phyloP scores from a whole-genome alignment of 2,888 invertebrate species.

The Microchrysa polita region DNA sequence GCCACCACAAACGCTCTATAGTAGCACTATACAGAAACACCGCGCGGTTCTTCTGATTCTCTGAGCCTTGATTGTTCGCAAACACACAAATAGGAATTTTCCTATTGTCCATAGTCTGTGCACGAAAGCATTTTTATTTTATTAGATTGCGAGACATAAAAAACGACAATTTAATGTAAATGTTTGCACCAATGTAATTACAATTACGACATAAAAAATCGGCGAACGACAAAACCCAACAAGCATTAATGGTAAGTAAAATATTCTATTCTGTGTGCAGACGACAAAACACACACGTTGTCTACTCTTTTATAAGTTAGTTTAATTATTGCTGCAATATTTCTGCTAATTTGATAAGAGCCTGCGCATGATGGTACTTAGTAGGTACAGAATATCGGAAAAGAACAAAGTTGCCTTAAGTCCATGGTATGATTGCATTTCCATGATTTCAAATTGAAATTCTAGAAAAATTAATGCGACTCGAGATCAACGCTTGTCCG shows the following conservation, averaged over 20 bases:
- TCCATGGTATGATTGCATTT: not conserved
- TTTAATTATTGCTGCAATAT: not conserved
- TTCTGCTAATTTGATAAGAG: slow-evolving; percentile 28
- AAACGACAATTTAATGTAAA: slow-evolving; percentile 33
- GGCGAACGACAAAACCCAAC: slow-evolving; percentile 2
- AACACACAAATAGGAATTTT: too few species aligned
- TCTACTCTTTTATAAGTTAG: too few species aligned
- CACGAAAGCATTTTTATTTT: not conserved
- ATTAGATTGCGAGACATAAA: slow-evolving; percentile 31
- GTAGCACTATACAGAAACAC: too few species aligned
- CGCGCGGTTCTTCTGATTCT: too few species aligned
- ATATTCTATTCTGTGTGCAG: slow-evolving; percentile 17
- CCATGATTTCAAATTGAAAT: not conserved
- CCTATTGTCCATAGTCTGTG: too few species aligned
- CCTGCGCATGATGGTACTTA: not conserved
- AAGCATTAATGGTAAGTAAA: slow-evolving; percentile 26
- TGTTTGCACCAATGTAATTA: slow-evolving; percentile 38
- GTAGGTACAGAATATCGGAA: too few species aligned
- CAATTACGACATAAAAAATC: slow-evolving; percentile 14
- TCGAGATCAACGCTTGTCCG: not conserved
- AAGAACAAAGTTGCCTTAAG: too few species aligned
- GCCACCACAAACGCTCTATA: too few species aligned
- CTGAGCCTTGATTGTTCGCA: too few species aligned
- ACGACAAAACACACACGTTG: too few species aligned
- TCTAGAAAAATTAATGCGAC: not conserved